Percentiles rank a stretch among this genome's conserved stretches.
Evolutionary conservation across 2,888 invertebrate species (phyloP).

Genomic region (Byasa hedistus): DNA sequence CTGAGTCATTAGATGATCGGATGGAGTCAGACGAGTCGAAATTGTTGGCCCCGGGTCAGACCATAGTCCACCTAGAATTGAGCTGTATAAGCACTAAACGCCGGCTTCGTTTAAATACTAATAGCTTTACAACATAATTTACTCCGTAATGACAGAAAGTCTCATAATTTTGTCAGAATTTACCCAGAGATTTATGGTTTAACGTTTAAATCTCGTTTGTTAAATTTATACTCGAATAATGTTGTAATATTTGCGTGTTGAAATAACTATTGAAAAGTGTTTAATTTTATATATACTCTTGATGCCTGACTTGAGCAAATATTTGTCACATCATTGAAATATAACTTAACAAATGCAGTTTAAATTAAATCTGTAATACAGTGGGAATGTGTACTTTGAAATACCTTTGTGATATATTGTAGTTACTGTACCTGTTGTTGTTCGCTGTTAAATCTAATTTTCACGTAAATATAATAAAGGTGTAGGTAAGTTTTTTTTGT

Average conservation of each 20-base stretch:
- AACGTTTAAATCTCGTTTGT: not conserved
- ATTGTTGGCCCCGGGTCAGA: slow-evolving; percentile 57
- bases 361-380: no score
- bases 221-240: not conserved
- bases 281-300: not conserved
- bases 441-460: no score
- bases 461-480: no score
- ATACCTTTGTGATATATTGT: no score
- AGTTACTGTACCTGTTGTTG: no score
- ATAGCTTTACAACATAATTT: slow-evolving; percentile 7
- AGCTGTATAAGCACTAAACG: slow-evolving; percentile 8
- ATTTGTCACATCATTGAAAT: no score
- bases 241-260: not conserved
- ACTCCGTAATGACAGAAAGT: not conserved
- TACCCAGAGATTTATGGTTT: slow-evolving; percentile 1
- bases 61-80: slow-evolving; percentile 26
- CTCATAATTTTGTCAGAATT: slow-evolving; percentile 15
- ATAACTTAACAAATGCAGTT: no score
- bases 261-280: not conserved
- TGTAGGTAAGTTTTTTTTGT: not conserved
- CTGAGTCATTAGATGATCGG: slow-evolving; percentile 23
- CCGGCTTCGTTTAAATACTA: slow-evolving; percentile 1
- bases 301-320: no score
- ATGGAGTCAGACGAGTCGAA: slow-evolving; percentile 35
- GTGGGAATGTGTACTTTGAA: no score